Evolutionary conservation across 2,888 invertebrate genomes (phyloP).

Genomic region (Calephelis perditalis): DNA sequence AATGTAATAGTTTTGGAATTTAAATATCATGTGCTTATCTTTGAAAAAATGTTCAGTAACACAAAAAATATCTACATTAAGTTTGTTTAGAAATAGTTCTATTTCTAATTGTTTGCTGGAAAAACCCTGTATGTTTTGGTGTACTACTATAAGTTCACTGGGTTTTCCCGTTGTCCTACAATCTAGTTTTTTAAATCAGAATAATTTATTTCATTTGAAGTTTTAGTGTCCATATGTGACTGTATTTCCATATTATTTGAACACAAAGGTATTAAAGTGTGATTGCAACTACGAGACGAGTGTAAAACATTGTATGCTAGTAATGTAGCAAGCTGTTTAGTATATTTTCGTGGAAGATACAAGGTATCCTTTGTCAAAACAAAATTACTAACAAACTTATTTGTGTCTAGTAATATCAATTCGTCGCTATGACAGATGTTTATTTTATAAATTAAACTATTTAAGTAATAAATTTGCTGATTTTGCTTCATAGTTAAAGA

Average conservation of each 20-base stretch:
- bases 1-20: background rate
- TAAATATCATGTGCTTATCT: background rate
- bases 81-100: background rate
- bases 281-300: too few species aligned
- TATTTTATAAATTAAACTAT: background rate
- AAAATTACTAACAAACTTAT: background rate
- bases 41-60: background rate
- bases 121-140: background rate
- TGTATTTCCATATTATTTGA: background rate
- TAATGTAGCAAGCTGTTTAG: background rate
- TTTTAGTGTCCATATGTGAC: background rate
- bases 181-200: background rate
- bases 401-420: background rate
- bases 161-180: background rate
- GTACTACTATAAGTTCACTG: background rate
- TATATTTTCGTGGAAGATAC: background rate
- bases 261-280: background rate
- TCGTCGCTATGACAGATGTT: background rate
- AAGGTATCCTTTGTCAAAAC: background rate
- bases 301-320: background rate
- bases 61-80: background rate
- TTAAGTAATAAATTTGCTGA: background rate
- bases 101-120: background rate
- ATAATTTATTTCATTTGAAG: background rate
- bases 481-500: background rate